Base-by-base conservation (phyloP, 2,888 invertebrate species). In the Xanthia togata region DNA sequence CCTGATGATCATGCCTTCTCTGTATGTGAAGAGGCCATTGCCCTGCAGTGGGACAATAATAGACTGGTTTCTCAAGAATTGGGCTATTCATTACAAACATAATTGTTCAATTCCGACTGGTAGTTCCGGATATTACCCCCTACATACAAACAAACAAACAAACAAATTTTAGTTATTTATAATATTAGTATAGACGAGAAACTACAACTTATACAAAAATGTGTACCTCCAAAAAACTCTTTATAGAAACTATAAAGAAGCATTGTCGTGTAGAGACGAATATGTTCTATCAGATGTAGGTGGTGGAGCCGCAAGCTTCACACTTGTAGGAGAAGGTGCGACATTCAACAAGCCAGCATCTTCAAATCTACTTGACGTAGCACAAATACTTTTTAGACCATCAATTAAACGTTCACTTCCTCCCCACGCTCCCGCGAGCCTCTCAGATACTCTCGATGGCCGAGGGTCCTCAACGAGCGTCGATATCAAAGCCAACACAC, bases 401-500 rank as follows among this genome's bases (percentile, higher is more conserved):
- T 57, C 35, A 59, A 38, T 64, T 14, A 69, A 79, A 55, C 12
- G n/a, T 70, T n/a, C 14, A 57, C n/a, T 60, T 69, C 1, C 41
- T n/a, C 75, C 65, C n/a, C n/a, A 41, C 55, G 67, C 12, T 12
- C 35, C 47, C 57, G 60, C 77, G 81, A 69, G 35, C 53, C 68
- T 64, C 78, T 47, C 20, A 20, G 12, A 63, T 50, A 53, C 53
- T 14, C 81, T 60, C 62, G 35, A 53, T 11, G 50, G 44, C 50
- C 4, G 62, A 75, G 73, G 41, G 79, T 75, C 11, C 87, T 87
- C 69, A 12, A 63, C 81, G 74, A 73, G 70, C 82, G 59, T 89
- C 83, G 84, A 89, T 86, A 89, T 86, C 86, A 89, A 85, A 83
- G 84, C 89, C 76, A 89, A 89, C 85, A 89, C 78, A 69, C 74